These are phyloP conservation scores for Clivina fossor DNA, from an alignment of 2,888 invertebrate genomes.

Conservation along the genomic window DNA sequence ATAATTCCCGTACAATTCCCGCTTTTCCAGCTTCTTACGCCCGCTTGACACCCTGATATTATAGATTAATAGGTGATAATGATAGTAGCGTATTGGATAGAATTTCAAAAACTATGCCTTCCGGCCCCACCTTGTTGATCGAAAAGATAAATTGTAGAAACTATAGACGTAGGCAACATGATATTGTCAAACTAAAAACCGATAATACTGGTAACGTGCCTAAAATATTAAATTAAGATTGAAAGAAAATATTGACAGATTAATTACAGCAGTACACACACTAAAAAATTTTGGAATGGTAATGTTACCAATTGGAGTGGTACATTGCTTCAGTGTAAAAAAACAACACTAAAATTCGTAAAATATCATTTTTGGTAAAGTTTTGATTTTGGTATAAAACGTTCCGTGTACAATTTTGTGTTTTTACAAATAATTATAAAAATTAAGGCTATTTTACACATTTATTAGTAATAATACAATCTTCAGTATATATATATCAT, in stretches of 20 bases:
- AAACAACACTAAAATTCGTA: background rate
- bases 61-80: conserved; percentile 11
- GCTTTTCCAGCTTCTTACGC: too few species aligned
- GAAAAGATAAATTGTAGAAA: conserved; percentile 24
- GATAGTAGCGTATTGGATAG: conserved; percentile 21
- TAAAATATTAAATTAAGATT: background rate
- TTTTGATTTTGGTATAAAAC: background rate
- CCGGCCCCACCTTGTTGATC: conserved; percentile 17
- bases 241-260: conserved; percentile 21
- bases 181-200: conserved; percentile 12
- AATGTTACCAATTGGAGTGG: background rate
- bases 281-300: too few species aligned
- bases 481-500: too few species aligned
- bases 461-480: too few species aligned
- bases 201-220: conserved; percentile 1
- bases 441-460: background rate
- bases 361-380: background rate
- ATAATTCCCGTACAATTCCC: too few species aligned
- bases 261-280: conserved; percentile 16
- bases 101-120: conserved; percentile 14
- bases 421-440: background rate
- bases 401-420: too few species aligned
- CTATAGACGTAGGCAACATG: conserved; percentile 10
- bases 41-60: too few species aligned
- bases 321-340: too few species aligned